phyloP scores from a whole-genome alignment of 2,797 vertebrate genomes.

The Bradypus variegatus region DNA sequence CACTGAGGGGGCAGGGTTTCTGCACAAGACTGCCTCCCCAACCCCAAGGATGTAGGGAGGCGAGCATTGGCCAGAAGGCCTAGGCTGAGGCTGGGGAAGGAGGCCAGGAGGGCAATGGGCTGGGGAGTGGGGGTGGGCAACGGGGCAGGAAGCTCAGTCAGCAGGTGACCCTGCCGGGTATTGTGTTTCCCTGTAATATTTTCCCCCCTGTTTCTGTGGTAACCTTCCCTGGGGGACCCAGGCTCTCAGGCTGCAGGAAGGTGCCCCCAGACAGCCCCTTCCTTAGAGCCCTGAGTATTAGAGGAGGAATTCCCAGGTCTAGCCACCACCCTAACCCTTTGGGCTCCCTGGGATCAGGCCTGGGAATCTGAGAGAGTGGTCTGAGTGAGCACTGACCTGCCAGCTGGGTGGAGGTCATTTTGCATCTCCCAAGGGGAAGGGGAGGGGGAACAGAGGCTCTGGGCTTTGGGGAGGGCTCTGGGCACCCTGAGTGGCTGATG shows the following conservation, averaged over 20 bases:
- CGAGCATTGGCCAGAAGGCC: constrained; percentile 30
- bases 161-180: constrained; percentile 67
- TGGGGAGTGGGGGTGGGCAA: constrained; percentile 39
- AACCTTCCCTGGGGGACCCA: constrained; percentile 57
- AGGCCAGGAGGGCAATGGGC: constrained; percentile 23
- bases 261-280: constrained; percentile 62
- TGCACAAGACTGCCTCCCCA: neutral
- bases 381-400: neutral
- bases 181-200: constrained; percentile 67
- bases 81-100: constrained; percentile 29
- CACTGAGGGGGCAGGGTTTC: neutral
- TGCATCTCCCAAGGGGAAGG: neutral
- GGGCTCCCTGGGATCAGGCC: neutral
- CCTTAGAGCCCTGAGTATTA: constrained; percentile 50
- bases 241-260: constrained; percentile 56
- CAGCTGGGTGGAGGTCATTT: neutral
- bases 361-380: constrained; percentile 17
- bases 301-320: constrained; percentile 37
- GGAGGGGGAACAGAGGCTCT: neutral
- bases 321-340: constrained; percentile 18
- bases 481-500: neutral
- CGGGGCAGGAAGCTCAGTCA: constrained; percentile 65
- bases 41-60: constrained; percentile 32
- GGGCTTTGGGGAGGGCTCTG: neutral
- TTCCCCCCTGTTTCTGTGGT: constrained; percentile 65